These are phyloP conservation scores for Enteromius viviparus DNA, from an alignment of 2,797 vertebrate genomes.

Conservation along the genomic window DNA sequence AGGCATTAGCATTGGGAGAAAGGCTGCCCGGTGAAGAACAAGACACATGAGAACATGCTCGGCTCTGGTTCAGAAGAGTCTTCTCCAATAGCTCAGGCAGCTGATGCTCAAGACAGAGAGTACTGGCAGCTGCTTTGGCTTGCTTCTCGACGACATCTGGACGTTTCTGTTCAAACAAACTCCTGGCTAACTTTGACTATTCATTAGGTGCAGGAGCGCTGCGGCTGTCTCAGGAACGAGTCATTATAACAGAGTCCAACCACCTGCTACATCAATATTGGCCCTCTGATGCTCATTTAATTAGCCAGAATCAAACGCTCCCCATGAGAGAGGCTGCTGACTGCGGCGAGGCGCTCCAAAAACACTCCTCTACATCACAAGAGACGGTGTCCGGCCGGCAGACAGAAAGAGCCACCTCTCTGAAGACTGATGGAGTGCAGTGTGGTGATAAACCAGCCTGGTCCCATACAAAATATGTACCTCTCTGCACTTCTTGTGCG, in stretches of 20 bases:
- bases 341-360: not conserved
- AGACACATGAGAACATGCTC: slow-evolving; percentile 16
- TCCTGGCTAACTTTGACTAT: slow-evolving; percentile 53
- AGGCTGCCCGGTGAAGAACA: slow-evolving; percentile 32
- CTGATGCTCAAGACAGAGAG: not conserved
- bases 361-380: slow-evolving; percentile 29
- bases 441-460: not conserved
- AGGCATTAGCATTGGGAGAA: slow-evolving; percentile 53
- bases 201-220: slow-evolving; percentile 51
- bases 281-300: slow-evolving; percentile 58
- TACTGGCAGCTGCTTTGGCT: not conserved
- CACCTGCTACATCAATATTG: slow-evolving; percentile 58
- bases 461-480: no score
- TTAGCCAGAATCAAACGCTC: slow-evolving; percentile 55
- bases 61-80: not conserved
- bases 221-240: slow-evolving; percentile 54
- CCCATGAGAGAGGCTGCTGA: slow-evolving; percentile 43
- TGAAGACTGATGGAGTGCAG: not conserved
- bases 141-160: slow-evolving; percentile 24
- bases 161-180: slow-evolving; percentile 47
- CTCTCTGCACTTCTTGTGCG: no score
- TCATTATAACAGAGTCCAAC: slow-evolving; percentile 55
- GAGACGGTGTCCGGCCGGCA: not conserved
- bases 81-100: not conserved
- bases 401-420: not conserved